Base-by-base conservation (phyloP, 2,888 invertebrate genomes). In the Tortricodes alternella region DNA sequence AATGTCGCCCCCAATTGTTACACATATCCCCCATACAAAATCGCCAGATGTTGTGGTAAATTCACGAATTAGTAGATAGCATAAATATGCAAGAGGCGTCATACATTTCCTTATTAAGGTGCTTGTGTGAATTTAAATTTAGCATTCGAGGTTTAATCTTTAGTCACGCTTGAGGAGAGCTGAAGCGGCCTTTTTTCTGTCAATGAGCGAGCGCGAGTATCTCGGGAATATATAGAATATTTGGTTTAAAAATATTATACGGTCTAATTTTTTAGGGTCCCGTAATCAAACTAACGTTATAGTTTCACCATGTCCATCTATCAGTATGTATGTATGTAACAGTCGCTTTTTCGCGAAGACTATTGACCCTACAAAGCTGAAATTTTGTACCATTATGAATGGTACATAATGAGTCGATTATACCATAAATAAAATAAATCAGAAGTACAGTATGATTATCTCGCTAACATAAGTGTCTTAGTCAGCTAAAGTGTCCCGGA, bases 11-110 rank as follows among this genome's bases (percentile, higher is more conserved):
- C n/a, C n/a, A n/a, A n/a, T n/a, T n/a, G n/a, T n/a, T n/a, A n/a
- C n/a, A n/a, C n/a, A n/a, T n/a, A n/a, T n/a, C n/a, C n/a, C n/a
- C n/a, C n/a, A n/a, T n/a, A 9, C 24, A 11, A 5, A 39, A n/a
- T 8, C 11, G 13, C 0, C 2, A 24, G n/a, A 7, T 43, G 9
- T 34, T 16, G 41, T 23, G 37, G 11, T 11, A 23, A 44, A 50
- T 38, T 38, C 29, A 23, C 23, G 29, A 19, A 29, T 37, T 24
- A 41, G 23, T 29, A 41, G 37, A 50, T 44, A 41, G 15, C 43
- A 37, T 56, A 56, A 56, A 49, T 56, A 56, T 56, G 56, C 56
- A 56, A 29, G 49, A 49, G 35, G 44, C 56, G 44, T 50, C 56
- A 49, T 43, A 49, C 46, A 48, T 50, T 56, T 50, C 49, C 44